Conservation (phyloP, 2,797 vertebrate species). For the Falco rusticolus region DNA sequence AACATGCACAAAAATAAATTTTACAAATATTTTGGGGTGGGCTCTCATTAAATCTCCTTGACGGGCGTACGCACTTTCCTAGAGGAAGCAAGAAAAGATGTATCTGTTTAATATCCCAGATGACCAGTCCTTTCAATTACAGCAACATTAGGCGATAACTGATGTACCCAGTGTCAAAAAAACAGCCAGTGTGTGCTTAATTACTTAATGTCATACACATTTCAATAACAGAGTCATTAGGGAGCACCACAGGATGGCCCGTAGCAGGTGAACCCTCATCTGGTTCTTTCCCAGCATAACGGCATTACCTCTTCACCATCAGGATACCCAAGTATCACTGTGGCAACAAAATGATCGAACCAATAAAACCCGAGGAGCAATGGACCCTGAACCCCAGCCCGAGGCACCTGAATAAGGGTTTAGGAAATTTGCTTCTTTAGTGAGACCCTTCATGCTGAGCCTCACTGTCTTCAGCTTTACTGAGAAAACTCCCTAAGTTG, state of each 20-base stretch:
- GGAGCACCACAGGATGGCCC: not conserved
- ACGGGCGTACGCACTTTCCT: not conserved
- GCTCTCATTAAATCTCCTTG: not conserved
- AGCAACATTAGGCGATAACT: not conserved
- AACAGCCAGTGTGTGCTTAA: not conserved
- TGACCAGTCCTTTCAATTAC: not conserved
- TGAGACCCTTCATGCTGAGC: not conserved
- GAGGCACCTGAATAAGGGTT: not conserved
- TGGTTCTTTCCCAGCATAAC: not conserved
- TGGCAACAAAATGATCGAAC: not conserved
- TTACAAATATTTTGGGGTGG: too few species aligned
- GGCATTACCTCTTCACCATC: not conserved
- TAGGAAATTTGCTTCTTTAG: not conserved
- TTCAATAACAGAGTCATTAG: not conserved
- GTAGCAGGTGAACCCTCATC: not conserved
- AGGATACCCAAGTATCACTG: not conserved
- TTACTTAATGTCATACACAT: not conserved
- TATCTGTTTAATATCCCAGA: not conserved
- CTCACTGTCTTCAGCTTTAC: not conserved
- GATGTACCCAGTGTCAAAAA: not conserved
- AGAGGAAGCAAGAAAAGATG: not conserved
- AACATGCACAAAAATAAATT: rapidly evolving
- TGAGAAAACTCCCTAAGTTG: not conserved
- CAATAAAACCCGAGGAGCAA: not conserved
- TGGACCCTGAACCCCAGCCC: not conserved